These are phyloP conservation scores for Leucoraja erinaceus DNA, from an alignment of 2,113 vertebrate genomes.

Conservation along the genomic window DNA sequence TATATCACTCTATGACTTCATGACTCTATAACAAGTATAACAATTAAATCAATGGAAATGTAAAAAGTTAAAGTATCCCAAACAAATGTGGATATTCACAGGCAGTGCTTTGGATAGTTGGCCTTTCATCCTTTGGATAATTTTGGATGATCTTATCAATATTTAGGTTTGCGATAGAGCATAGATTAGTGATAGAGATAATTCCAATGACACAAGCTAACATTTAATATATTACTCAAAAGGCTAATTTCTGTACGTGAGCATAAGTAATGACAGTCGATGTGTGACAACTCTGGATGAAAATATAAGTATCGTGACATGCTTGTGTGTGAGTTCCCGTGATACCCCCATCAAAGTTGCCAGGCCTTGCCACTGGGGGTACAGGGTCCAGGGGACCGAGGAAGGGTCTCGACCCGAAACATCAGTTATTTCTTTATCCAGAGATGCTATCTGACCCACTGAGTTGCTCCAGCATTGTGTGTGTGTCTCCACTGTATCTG, in stretches of 20 bases:
- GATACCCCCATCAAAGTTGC: background rate
- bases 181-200: background rate
- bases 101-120: background rate
- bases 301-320: background rate
- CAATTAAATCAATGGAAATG: no score
- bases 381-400: no score
- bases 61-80: no score
- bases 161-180: background rate
- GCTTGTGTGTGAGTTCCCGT: background rate
- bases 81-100: background rate
- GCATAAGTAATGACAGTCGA: background rate
- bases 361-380: no score
- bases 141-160: background rate
- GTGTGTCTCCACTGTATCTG: no score
- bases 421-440: no score
- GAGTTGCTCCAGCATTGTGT: no score
- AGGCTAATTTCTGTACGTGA: background rate
- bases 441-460: no score
- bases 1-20: no score
- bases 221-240: background rate
- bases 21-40: no score
- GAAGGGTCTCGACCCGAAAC: no score
- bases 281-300: background rate
- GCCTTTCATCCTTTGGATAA: background rate
- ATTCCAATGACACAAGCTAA: background rate